Evolutionary conservation across 1,140 invertebrate genomes (phyloP).

Genomic region (Orussus abietinus): DNA sequence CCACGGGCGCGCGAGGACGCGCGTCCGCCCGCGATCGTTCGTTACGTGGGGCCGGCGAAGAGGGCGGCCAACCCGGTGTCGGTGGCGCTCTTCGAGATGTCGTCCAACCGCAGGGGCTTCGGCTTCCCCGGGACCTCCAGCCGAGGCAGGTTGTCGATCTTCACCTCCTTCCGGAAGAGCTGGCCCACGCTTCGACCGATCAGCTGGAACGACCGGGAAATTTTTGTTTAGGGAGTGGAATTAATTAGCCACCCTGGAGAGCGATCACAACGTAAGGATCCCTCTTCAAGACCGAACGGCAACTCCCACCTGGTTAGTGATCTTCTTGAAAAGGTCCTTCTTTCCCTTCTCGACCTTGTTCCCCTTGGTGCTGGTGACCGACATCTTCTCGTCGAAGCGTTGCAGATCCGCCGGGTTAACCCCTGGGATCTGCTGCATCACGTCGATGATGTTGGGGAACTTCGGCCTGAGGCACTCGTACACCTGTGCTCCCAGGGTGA

Average conservation of each 20-base stretch:
- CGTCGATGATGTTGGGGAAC: slow-evolving; percentile 64
- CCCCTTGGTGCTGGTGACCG: slow-evolving; percentile 64
- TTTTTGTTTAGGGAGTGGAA: too few relatives aligned
- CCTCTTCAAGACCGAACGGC: too few relatives aligned
- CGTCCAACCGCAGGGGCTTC: slow-evolving; percentile 48
- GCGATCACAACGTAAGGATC: too few relatives aligned
- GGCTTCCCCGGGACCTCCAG: slow-evolving; percentile 58
- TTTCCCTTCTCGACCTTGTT: slow-evolving; percentile 83
- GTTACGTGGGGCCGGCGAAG: slow-evolving; percentile 53
- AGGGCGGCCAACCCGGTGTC: slow-evolving; percentile 53
- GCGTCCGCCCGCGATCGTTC: slow-evolving; percentile 23
- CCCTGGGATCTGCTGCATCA: slow-evolving; percentile 73
- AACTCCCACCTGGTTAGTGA: slow-evolving; percentile 69
- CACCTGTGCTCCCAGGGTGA: slow-evolving; percentile 69
- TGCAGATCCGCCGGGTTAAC: slow-evolving; percentile 73
- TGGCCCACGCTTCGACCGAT: slow-evolving; percentile 79
- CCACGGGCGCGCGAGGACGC: too few relatives aligned
- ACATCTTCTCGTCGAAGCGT: slow-evolving; percentile 79
- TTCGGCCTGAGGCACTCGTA: slow-evolving; percentile 77
- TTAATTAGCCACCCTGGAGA: too few relatives aligned
- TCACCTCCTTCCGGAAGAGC: slow-evolving; percentile 80
- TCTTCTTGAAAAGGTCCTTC: slow-evolving; percentile 85
- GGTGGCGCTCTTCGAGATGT: slow-evolving; percentile 43
- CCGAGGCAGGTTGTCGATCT: slow-evolving; percentile 75
- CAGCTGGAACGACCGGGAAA: too few relatives aligned